These are phyloP conservation scores for Porites lutea DNA, from an alignment of 64 coral and sea anemone species.

Conservation along the genomic window DNA sequence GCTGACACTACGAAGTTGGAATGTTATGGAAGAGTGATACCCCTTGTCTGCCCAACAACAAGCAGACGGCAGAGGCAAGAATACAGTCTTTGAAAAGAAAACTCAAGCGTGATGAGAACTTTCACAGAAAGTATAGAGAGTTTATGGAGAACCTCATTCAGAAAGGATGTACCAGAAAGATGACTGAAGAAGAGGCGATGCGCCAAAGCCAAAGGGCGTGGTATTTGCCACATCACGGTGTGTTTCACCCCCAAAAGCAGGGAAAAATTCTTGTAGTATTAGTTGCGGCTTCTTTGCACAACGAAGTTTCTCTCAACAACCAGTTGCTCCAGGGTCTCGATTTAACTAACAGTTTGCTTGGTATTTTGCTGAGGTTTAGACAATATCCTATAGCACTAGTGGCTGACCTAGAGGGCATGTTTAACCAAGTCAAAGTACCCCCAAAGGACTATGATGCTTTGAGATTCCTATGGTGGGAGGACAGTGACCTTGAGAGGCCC, in stretches of 20 bases:
- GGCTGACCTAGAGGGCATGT: slow-evolving; percentile 19
- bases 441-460: background rate
- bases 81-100: slow-evolving; percentile 24
- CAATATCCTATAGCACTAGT: slow-evolving; percentile 13
- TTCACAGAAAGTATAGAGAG: slow-evolving; percentile 43
- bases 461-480: slow-evolving; percentile 37
- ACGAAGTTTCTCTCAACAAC: slow-evolving; percentile 2
- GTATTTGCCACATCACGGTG: slow-evolving; percentile 36
- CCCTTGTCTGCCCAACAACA: slow-evolving; percentile 73
- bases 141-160: slow-evolving; percentile 44
- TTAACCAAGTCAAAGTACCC: slow-evolving; percentile 7
- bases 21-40: slow-evolving; percentile 63
- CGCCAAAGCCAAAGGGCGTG: slow-evolving; percentile 1
- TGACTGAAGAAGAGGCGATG: background rate
- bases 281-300: background rate
- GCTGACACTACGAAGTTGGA: slow-evolving; percentile 57
- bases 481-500: background rate
- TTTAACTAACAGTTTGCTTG: slow-evolving; percentile 28
- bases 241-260: slow-evolving; percentile 40
- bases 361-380: slow-evolving; percentile 15
- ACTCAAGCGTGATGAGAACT: background rate
- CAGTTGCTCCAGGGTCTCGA: slow-evolving; percentile 22
- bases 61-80: slow-evolving; percentile 37
- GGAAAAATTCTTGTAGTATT: slow-evolving; percentile 29
- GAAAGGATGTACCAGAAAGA: slow-evolving; percentile 32